These are phyloP conservation scores for Odontamblyopus lacepedii DNA, from an alignment of 2,797 vertebrate genomes.

Conservation along the genomic window DNA sequence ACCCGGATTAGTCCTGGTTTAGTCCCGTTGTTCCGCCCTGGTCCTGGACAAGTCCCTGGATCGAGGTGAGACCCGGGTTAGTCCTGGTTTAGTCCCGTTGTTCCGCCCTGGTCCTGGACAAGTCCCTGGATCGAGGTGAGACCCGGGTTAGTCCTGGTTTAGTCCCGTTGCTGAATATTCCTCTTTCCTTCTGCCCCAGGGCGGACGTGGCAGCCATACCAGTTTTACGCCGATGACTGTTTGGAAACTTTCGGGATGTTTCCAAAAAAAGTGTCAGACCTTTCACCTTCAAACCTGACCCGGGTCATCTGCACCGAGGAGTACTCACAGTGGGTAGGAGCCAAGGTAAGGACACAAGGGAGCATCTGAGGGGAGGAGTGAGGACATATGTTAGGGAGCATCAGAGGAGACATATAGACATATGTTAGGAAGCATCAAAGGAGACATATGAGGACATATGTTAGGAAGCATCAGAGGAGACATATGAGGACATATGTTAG, in stretches of 20 bases:
- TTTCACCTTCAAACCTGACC: conserved; percentile 87
- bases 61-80: conserved; percentile 76
- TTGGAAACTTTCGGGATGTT: conserved; percentile 93
- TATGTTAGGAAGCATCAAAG: too few relatives aligned
- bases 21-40: conserved; percentile 81
- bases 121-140: conserved; percentile 90
- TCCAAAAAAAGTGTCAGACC: conserved; percentile 88
- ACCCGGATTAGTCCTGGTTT: background rate
- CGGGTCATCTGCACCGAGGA: conserved; percentile 97
- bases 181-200: conserved; percentile 40
- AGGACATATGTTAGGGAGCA: too few relatives aligned
- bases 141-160: background rate
- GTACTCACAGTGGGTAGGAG: conserved; percentile 89
- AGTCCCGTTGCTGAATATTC: background rate
- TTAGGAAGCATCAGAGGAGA: too few relatives aligned
- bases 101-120: conserved; percentile 95
- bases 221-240: conserved; percentile 95
- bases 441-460: too few relatives aligned
- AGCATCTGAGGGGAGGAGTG: too few relatives aligned
- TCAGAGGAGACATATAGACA: too few relatives aligned
- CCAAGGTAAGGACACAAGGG: conserved; percentile 74
- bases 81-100: too few relatives aligned
- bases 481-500: too few relatives aligned
- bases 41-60: conserved; percentile 95
- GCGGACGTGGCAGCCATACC: conserved; percentile 91